phyloP scores from a whole-genome alignment of 2,113 vertebrate species.

The Nyctereutes procyonoides region DNA sequence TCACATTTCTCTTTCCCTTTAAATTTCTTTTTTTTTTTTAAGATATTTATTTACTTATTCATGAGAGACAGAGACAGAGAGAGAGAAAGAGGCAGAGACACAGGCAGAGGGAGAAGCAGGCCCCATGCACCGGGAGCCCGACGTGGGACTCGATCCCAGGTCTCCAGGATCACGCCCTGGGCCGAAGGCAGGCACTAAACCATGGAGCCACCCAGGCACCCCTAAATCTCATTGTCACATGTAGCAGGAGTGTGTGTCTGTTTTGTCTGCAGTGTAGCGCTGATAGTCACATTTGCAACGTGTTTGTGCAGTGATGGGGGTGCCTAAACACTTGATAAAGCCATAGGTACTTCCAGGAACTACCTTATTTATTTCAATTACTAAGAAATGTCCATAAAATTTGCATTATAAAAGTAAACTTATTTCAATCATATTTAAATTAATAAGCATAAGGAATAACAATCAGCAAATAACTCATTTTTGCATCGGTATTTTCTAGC shows the following conservation, averaged over 20 bases:
- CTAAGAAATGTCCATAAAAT: background rate
- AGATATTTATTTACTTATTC: too few relatives aligned
- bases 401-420: background rate
- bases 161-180: too few relatives aligned
- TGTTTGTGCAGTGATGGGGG: background rate
- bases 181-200: too few relatives aligned
- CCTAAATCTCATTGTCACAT: background rate
- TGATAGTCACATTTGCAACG: background rate
- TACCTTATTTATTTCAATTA: background rate
- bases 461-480: background rate
- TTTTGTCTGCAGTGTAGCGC: background rate
- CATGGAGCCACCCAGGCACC: too few relatives aligned
- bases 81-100: too few relatives aligned
- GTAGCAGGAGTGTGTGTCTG: background rate
- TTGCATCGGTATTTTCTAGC: background rate
- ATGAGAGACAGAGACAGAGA: too few relatives aligned
- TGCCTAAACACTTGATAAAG: background rate
- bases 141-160: too few relatives aligned
- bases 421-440: conserved; percentile 1
- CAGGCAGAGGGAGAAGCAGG: too few relatives aligned
- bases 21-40: background rate
- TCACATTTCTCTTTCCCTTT: background rate
- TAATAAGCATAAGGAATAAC: background rate
- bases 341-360: background rate
- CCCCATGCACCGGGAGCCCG: too few relatives aligned